A percentile compares a stretch with the other conserved stretches of the same genome.
Evolutionary conservation across 2,797 vertebrate species (phyloP).

Genomic region (Telmatherina bonti): DNA sequence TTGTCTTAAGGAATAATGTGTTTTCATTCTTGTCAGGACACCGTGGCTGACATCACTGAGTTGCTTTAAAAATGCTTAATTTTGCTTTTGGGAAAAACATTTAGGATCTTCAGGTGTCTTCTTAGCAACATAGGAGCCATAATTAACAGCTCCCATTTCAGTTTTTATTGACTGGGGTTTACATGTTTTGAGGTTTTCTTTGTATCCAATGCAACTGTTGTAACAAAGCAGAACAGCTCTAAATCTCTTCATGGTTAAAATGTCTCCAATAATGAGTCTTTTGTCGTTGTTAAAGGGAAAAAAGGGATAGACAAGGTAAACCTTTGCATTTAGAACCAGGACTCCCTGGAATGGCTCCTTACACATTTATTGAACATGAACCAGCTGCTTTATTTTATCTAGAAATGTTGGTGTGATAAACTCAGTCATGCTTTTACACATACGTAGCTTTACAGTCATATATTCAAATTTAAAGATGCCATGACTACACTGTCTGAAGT

Average conservation of each 20-base stretch:
- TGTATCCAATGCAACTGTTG: neutral
- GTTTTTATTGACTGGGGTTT: neutral
- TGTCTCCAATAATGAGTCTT: neutral
- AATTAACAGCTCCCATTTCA: neutral
- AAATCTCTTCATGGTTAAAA: neutral
- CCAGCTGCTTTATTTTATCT: constrained; percentile 1
- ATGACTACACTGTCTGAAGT: neutral
- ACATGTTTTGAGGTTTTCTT: neutral
- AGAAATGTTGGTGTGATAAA: constrained; percentile 5
- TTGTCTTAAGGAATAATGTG: neutral
- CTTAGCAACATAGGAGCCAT: neutral
- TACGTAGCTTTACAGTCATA: constrained; percentile 5
- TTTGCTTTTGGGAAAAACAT: constrained; percentile 7
- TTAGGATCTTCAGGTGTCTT: neutral
- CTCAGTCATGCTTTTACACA: constrained; percentile 41
- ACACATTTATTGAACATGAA: constrained; percentile 16
- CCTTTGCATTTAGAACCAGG: constrained; percentile 2
- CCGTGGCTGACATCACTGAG: neutral
- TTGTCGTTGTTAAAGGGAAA: neutral
- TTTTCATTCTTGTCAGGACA: too few species aligned
- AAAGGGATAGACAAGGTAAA: neutral
- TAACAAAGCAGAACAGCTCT: neutral
- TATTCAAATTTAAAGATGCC: neutral
- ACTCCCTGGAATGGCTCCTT: neutral
- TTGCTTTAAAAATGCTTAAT: neutral